Evolutionary conservation across 2,113 vertebrate species (phyloP), one percentile per base, ranked within the genome.

Genomic region (Gobio gobio): DNA sequence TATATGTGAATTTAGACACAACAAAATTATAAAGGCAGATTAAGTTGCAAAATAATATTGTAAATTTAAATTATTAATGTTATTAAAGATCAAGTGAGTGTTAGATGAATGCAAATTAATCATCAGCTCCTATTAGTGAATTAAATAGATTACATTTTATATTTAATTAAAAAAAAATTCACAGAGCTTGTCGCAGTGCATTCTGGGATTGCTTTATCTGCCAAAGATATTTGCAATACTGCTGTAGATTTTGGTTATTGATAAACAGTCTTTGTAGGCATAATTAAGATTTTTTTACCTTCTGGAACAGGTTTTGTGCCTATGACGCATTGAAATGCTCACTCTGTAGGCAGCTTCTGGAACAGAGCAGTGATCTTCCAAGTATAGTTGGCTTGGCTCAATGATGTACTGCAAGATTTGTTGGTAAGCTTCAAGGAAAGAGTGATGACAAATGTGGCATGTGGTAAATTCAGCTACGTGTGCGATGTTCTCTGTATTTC

Each of bases 361-460:
- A 22, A 43, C 66, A 43, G 36, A 43, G 58, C 58, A 61, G n/a
- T 29, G 16, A 75, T 75, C 73, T 75, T 77, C 26, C 74, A 36
- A 77, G 2, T 63, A 9, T 79, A 26, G n/a, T 13, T 59, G 76
- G 33, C 54, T 13, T 59, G 76, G 33, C 54, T 78, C 2, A 40
- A 8, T 40, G 54, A 40, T 78, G 6, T 40, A 40, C 40, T 40
- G 6, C 40, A 40, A 18, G 22, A 26, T 43, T 79, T 79, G 77
- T 20, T 77, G 36, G 77, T 47, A 63, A 63, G 58, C 58, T 64
- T 79, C 10, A 63, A 79, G 58, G 36, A 64, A 79, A 64, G 40
- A 18, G 10, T 20, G 24, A 45, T 64, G 78, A 79, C 77, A 26
- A 63, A 64, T 63, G 78, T 79, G 14, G 58, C 36, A 63, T 63